Evolutionary conservation across 2,888 invertebrate species (phyloP).

Genomic region (Sinelater perroti): DNA sequence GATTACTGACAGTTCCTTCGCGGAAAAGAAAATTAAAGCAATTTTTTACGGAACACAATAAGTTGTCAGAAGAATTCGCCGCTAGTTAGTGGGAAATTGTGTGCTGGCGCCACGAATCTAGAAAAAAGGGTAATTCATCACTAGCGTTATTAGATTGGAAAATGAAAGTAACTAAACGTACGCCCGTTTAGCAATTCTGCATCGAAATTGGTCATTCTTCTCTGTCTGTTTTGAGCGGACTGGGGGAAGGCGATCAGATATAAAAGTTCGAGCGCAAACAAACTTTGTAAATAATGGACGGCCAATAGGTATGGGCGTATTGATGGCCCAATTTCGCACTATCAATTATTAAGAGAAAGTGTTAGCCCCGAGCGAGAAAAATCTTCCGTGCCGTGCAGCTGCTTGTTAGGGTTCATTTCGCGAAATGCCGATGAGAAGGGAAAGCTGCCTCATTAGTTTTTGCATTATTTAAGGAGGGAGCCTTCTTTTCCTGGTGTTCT

Average conservation of each 20-base stretch:
- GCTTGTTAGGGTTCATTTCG: slow-evolving; percentile 14
- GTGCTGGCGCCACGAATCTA: neutral
- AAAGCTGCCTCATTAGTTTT: neutral
- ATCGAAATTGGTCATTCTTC: slow-evolving; percentile 16
- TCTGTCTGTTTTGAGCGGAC: neutral
- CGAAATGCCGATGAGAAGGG: slow-evolving; percentile 7
- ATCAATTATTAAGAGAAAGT: slow-evolving; percentile 26
- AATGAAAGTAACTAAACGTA: slow-evolving; percentile 9
- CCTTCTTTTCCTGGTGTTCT: too few relatives aligned
- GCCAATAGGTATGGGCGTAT: slow-evolving; percentile 12
- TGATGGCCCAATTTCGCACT: slow-evolving; percentile 24
- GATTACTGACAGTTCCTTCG: neutral
- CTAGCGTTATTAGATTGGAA: slow-evolving; percentile 10
- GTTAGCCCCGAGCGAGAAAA: slow-evolving; percentile 21
- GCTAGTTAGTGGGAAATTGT: neutral
- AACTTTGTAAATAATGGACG: slow-evolving; percentile 28
- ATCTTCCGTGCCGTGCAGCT: slow-evolving; percentile 13
- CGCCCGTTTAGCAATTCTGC: slow-evolving; percentile 10
- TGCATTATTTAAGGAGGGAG: neutral
- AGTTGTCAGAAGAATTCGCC: neutral
- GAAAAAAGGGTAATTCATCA: slow-evolving; percentile 14
- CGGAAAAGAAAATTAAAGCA: slow-evolving; percentile 7
- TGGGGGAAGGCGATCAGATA: slow-evolving; percentile 10
- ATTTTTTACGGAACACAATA: slow-evolving; percentile 5
- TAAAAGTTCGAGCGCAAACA: slow-evolving; percentile 23